These are phyloP conservation scores for Motacilla tschutschensis DNA, from an alignment of 2,113 vertebrate genomes.

Conservation along the genomic window DNA sequence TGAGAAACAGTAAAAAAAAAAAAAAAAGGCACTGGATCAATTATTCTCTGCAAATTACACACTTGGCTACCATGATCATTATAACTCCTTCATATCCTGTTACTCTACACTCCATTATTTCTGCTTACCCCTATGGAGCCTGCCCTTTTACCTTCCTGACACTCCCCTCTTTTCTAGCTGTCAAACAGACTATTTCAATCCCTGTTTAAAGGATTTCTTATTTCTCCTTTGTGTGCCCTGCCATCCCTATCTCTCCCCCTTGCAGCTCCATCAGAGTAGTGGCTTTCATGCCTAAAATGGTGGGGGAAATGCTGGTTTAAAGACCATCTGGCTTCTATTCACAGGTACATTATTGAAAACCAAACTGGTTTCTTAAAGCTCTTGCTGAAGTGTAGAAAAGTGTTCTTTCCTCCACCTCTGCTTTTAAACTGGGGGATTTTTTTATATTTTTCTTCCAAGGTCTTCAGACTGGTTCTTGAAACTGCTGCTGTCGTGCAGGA, in stretches of 20 bases:
- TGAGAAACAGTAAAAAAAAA: constrained; percentile 16
- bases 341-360: constrained; percentile 35
- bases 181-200: constrained; percentile 47
- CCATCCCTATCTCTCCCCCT: constrained; percentile 18
- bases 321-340: constrained; percentile 45
- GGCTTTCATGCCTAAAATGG: constrained; percentile 55
- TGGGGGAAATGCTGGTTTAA: constrained; percentile 29
- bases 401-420: not conserved
- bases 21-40: not conserved
- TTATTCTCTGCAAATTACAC: constrained; percentile 46
- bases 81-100: constrained; percentile 5
- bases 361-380: constrained; percentile 24
- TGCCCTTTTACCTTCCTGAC: constrained; percentile 44
- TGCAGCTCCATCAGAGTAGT: constrained; percentile 4
- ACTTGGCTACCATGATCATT: constrained; percentile 2
- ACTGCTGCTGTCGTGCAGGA: constrained; percentile 26
- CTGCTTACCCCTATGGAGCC: not conserved
- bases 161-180: constrained; percentile 47
- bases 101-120: constrained; percentile 24
- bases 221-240: constrained; percentile 45
- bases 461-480: constrained; percentile 7
- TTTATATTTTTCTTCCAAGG: not conserved
- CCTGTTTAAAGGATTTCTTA: constrained; percentile 48
- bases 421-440: not conserved
- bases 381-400: constrained; percentile 21